These are phyloP conservation scores for Brachynemurus nebulosus DNA, from an alignment of 2,888 invertebrate genomes.

Conservation along the genomic window DNA sequence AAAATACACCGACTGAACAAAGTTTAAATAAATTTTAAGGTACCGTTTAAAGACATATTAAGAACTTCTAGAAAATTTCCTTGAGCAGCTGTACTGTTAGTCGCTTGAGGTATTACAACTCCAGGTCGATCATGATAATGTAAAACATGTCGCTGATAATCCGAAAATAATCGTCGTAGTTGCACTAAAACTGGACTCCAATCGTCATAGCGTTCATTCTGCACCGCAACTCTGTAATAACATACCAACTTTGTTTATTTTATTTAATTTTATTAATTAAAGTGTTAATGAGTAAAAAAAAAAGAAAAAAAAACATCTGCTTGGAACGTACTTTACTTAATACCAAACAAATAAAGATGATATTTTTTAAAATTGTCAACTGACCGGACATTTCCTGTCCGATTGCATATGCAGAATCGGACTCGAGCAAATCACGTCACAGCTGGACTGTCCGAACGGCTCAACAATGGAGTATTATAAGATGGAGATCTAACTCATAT, in stretches of 20 bases:
- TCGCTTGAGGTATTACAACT: constrained; percentile 62
- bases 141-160: constrained; percentile 77
- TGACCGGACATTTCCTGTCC: no score
- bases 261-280: not conserved
- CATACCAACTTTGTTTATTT: not conserved
- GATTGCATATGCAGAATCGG: no score
- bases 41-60: constrained; percentile 94
- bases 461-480: no score
- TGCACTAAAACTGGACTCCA: constrained; percentile 87
- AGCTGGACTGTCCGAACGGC: no score
- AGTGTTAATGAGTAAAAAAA: no score
- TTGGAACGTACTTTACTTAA: no score
- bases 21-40: constrained; percentile 8
- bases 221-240: constrained; percentile 71
- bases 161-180: constrained; percentile 73
- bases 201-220: constrained; percentile 96
- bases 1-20: not conserved
- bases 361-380: no score
- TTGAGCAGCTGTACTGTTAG: constrained; percentile 79
- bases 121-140: constrained; percentile 71
- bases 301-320: no score
- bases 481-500: no score
- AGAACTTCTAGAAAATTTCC: constrained; percentile 99
- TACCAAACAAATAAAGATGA: no score
- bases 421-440: no score